Conservation (phyloP, 2,888 invertebrate species). For the Drosophila paranaensis region DNA sequence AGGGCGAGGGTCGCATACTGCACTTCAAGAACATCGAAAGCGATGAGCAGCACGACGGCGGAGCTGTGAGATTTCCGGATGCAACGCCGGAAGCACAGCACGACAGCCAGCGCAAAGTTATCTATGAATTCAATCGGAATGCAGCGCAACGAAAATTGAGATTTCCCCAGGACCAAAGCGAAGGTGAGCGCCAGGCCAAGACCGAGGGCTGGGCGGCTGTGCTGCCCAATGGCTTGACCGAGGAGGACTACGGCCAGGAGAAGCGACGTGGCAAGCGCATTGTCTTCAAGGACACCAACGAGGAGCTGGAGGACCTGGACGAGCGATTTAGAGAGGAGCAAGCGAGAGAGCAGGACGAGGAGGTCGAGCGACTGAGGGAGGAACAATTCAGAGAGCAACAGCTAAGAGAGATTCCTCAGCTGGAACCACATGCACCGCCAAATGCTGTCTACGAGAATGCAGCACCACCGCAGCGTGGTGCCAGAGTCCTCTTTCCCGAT, state of each 20-base stretch:
- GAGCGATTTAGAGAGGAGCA: constrained; percentile 27
- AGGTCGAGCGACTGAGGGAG: constrained; percentile 26
- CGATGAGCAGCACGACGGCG: constrained; percentile 47
- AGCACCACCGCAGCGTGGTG: constrained; percentile 73
- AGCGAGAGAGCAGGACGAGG: constrained; percentile 19
- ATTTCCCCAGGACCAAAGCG: constrained; percentile 66
- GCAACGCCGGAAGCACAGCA: constrained; percentile 52
- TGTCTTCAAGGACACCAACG: constrained; percentile 68
- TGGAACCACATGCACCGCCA: constrained; percentile 28
- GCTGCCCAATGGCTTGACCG: constrained; percentile 57
- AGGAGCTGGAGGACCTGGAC: constrained; percentile 47
- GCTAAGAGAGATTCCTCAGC: constrained; percentile 17
- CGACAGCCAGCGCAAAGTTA: constrained; percentile 43
- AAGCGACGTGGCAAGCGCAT: constrained; percentile 64
- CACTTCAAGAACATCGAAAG: constrained; percentile 62
- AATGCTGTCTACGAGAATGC: constrained; percentile 58
- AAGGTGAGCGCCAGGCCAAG: constrained; percentile 43
- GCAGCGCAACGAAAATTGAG: constrained; percentile 73
- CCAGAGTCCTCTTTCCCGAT: constrained; percentile 86
- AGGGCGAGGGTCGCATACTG: constrained; percentile 66
- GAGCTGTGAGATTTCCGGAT: constrained; percentile 60
- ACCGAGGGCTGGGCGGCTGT: constrained; percentile 60
- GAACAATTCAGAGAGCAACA: constrained; percentile 15
- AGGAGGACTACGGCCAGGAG: constrained; percentile 41
- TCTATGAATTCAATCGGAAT: constrained; percentile 72